Evolutionary conservation across 2,113 vertebrate species (phyloP), one percentile per base, ranked within the genome.

Genomic region (Chaenocephalus aceratus): DNA sequence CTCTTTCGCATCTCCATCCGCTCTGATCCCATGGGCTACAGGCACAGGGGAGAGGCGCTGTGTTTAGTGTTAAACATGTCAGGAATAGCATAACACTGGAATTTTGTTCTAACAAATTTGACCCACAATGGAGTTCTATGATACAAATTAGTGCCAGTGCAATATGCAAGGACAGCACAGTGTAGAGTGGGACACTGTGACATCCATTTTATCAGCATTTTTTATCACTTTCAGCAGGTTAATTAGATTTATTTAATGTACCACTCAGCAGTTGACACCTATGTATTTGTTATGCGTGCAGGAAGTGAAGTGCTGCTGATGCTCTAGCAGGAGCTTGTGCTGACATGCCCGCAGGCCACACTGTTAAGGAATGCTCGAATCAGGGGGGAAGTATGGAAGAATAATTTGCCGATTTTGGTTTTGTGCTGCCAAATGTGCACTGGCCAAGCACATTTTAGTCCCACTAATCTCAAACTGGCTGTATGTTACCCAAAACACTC

Each of bases 1-100:
- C 96, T 95, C 90, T 97, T 98, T 92, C 96, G 95, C 95, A 98
- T 97, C 95, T 98, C 98, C 86, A 93, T 95, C 94, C 94, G 92
- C 93, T 99, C 96, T 53, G 97, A 97, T 96, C 97, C 97, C 98
- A 98, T 97, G 91, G 95, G 95, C 97, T 98, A 91, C 61, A 83
- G 85, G 77, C 60, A 79, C 57, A 75, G 72, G 72, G 70, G 73
- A 87, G 60, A 84, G 75, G 69, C 48, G 56, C 56, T 72, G 64
- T 57, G 60, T 69, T 87, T 48, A 69, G 46, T 15, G 26, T 71
- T 74, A 73, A 57, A 58, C 67, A 78, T 85, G 77, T 86, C 71
- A 86, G 76, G 61, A 79, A 54, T 44, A 57, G 70, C 49, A 57
- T 79, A 77, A 57, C 77, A 72, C 61, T 67, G 64, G 79, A 57